A percentile compares a stretch with the other conserved stretches of the same genome.
Conservation (phyloP, 2,888 invertebrate genomes). For the Rhamphomyia laevipes region DNA sequence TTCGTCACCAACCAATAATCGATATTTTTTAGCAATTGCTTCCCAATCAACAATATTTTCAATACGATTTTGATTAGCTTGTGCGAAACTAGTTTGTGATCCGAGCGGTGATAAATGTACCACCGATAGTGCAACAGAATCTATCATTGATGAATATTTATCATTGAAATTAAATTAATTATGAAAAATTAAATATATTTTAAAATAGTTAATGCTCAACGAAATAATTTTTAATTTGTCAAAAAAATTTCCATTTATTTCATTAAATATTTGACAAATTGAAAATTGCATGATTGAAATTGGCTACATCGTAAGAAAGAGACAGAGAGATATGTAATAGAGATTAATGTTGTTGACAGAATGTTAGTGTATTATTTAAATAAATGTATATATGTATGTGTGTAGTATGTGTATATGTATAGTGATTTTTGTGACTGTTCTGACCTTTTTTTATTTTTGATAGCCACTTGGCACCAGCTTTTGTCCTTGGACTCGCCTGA, state of each 20-base stretch:
- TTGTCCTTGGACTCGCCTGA: conserved; percentile 68
- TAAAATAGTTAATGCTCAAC: too few relatives aligned
- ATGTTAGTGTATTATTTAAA: conserved; percentile 1
- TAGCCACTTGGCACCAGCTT: conserved; percentile 80
- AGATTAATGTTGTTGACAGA: background rate
- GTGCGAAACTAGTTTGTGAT: conserved; percentile 71
- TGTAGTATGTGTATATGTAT: conserved; percentile 42
- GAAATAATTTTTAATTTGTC: too few relatives aligned
- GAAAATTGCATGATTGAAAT: too few relatives aligned
- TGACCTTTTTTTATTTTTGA: conserved; percentile 79
- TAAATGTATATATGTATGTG: conserved; percentile 29
- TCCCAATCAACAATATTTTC: conserved; percentile 90
- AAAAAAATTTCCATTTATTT: too few relatives aligned
- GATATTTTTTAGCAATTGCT: conserved; percentile 76
- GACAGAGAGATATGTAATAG: background rate
- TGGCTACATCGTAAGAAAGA: too few relatives aligned
- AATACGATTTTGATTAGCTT: conserved; percentile 58
- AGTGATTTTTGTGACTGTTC: conserved; percentile 36
- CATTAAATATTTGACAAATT: too few relatives aligned
- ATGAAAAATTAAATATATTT: too few relatives aligned
- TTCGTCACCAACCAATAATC: conserved; percentile 59
- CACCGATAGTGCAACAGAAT: conserved; percentile 66
- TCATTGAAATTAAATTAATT: too few relatives aligned
- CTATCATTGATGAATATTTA: conserved; percentile 38
- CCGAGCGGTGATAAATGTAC: conserved; percentile 74